Base-by-base conservation (phyloP, 2,888 invertebrate species). In the Drosophila atripex region DNA sequence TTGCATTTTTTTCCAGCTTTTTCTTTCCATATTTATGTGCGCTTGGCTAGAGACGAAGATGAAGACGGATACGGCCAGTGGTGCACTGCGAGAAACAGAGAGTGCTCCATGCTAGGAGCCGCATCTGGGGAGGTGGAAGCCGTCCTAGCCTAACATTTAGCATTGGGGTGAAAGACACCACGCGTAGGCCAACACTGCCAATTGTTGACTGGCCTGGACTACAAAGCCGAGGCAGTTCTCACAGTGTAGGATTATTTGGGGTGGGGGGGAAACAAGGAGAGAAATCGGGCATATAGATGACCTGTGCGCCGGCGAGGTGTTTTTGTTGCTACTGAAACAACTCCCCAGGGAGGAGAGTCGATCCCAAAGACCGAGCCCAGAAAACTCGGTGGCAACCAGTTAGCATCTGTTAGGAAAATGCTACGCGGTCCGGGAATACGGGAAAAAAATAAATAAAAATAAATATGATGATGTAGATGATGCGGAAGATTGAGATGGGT, bases 381-480 rank as follows among this genome's bases (percentile, higher is more conserved):
- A 57, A 14, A 16, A 41, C 39, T 16, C 16, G 11, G 39, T 18
- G 39, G 39, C 9, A 64, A 52, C 51, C 56, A 77, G 83, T 82
- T 80, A 75, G 80, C 84, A 84, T 80, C 80, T 84, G 80, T 77
- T 78, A 66, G 65, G 69, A 66, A 75, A 74, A 58, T 56, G n/a
- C 16, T 12, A 32, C 30, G 41, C 39, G 18, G 16, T 18, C 66
- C 25, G n/a, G 56, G 70, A 30, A 30, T 14, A 11, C 49, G 43
- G 43, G 16, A 46, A 14, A 14, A 32, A 18, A 46, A 30, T 8
- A 23, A 50, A 2, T 39, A 7, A 25, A 60, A 66, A 39, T 64
- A 69, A 54, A 71, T 77, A 76, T 70, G 66, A 70, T 51, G 57
- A 57, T 57, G 56, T 38, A n/a, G 47, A 38, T 56, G 57, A 50